A percentile compares a stretch with the other conserved stretches of the same genome.
Evolutionary conservation across 2,113 vertebrate species (phyloP).

Genomic region (Prinia subflava): DNA sequence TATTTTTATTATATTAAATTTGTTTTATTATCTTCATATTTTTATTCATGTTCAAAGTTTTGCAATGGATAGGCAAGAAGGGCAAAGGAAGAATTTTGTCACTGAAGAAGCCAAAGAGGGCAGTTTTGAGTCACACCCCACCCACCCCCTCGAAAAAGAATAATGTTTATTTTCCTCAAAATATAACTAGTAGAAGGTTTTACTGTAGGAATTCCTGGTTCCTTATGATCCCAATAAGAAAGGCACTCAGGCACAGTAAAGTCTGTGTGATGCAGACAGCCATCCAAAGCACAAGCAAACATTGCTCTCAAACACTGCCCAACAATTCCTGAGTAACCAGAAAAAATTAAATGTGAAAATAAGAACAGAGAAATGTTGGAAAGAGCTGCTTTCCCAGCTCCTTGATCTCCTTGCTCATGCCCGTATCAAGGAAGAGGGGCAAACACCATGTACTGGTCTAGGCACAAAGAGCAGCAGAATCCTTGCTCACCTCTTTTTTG

Average conservation of each 20-base stretch:
- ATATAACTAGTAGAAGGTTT: not conserved
- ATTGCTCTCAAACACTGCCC: not conserved
- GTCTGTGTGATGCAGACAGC: not conserved
- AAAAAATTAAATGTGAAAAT: not conserved
- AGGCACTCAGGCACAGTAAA: too few relatives aligned
- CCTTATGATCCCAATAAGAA: not conserved
- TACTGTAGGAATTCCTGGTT: not conserved
- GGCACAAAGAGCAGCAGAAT: not conserved
- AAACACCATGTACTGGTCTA: not conserved
- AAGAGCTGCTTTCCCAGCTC: not conserved
- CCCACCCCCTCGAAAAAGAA: not conserved
- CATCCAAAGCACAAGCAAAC: not conserved
- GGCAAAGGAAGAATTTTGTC: not conserved
- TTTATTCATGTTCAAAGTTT: not conserved
- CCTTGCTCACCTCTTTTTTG: not conserved
- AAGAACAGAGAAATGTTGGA: not conserved
- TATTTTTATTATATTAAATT: not conserved
- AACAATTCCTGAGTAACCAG: not conserved
- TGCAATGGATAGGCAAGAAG: not conserved
- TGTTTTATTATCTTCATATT: too few relatives aligned
- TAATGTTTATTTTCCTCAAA: not conserved
- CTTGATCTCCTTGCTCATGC: not conserved
- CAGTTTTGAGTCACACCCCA: not conserved
- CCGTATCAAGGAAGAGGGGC: not conserved
- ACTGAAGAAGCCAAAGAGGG: not conserved